Conservation (phyloP, 2,888 invertebrate genomes). For the Electrophaes corylata region DNA sequence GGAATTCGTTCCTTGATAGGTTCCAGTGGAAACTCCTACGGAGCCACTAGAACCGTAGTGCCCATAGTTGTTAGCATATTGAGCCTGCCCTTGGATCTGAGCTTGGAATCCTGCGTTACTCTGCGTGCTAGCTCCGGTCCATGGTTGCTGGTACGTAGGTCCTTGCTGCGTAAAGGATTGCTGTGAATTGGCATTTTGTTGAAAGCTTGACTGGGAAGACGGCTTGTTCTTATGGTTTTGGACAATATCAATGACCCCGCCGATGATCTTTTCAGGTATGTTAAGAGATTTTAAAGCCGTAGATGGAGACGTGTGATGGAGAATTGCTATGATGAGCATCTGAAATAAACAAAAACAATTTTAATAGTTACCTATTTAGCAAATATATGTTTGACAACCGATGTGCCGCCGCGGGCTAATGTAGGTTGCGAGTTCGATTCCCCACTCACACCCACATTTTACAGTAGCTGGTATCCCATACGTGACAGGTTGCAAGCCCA, state of each 20-base stretch:
- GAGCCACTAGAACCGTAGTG: constrained; percentile 31
- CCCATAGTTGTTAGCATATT: constrained; percentile 23
- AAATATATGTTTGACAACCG: too few species aligned
- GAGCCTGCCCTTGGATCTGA: constrained; percentile 36
- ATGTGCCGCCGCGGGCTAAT: too few species aligned
- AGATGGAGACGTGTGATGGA: constrained; percentile 34
- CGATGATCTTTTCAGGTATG: constrained; percentile 76
- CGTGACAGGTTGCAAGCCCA: too few species aligned
- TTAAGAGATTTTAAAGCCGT: constrained; percentile 55
- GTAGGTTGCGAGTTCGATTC: too few species aligned
- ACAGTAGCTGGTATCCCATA: too few species aligned
- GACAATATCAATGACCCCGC: constrained; percentile 76
- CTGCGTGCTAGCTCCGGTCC: constrained; percentile 41
- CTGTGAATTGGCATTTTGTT: constrained; percentile 45
- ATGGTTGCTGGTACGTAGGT: constrained; percentile 45
- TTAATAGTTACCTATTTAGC: background rate
- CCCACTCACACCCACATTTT: too few species aligned
- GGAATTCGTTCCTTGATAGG: constrained; percentile 12
- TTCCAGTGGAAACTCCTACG: constrained; percentile 17
- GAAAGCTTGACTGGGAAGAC: constrained; percentile 39
- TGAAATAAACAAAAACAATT: constrained; percentile 38
- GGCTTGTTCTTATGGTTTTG: constrained; percentile 75
- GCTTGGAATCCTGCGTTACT: constrained; percentile 34
- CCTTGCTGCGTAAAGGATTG: constrained; percentile 48
- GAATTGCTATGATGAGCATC: constrained; percentile 46